These are phyloP conservation scores for Cherax quadricarinatus DNA, from an alignment of 1,140 invertebrate species.

Conservation along the genomic window DNA sequence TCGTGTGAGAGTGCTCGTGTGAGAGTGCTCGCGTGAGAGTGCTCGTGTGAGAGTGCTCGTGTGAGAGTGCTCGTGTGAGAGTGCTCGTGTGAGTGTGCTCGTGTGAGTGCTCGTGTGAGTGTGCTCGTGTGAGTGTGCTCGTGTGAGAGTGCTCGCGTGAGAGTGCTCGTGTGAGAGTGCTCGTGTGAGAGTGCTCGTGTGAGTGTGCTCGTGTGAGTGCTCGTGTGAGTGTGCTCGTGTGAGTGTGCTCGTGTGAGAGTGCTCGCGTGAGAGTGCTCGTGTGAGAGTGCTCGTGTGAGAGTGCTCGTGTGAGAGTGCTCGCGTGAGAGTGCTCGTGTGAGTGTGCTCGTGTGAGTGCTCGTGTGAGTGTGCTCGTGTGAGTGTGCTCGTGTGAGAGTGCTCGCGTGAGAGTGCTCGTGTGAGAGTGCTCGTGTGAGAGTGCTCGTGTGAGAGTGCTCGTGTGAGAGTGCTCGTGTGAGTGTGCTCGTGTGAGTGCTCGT, in stretches of 20 bases:
- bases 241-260: background rate
- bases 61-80: too few species aligned
- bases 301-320: too few species aligned
- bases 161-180: background rate
- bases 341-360: background rate
- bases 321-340: background rate
- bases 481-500: background rate
- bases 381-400: too few species aligned
- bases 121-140: conserved; percentile 2
- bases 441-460: conserved; percentile 21
- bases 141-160: background rate
- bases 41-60: background rate
- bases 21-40: background rate
- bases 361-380: too few species aligned
- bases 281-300: background rate
- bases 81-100: background rate
- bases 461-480: conserved; percentile 27
- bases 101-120: background rate
- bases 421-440: conserved; percentile 3
- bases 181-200: background rate
- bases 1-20: background rate
- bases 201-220: background rate
- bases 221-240: background rate
- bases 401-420: too few species aligned
- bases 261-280: too few species aligned